Conservation (phyloP, 1,140 invertebrate species). For the Spodoptera frugiperda region DNA sequence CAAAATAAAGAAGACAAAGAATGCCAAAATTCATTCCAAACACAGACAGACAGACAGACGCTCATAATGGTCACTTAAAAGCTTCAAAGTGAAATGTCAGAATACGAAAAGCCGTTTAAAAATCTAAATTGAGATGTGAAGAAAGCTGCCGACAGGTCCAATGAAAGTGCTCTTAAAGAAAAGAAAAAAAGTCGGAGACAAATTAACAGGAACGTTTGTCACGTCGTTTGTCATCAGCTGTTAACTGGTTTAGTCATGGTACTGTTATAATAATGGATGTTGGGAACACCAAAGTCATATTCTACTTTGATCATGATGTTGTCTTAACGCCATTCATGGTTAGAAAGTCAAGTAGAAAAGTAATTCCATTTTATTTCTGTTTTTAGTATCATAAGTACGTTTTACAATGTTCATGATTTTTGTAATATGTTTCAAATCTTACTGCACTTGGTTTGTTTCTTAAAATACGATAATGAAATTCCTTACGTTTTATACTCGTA, state of each 20-base stretch:
- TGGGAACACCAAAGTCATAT: conserved; percentile 3
- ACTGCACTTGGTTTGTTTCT: not conserved
- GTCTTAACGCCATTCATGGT: not conserved
- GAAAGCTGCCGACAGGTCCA: conserved; percentile 57
- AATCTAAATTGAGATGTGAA: conserved; percentile 63
- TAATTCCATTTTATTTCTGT: no score
- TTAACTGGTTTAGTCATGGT: conserved; percentile 43
- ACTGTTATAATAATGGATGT: conserved; percentile 36
- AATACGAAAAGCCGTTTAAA: conserved; percentile 52
- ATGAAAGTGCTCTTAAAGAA: conserved; percentile 55
- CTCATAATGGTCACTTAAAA: conserved; percentile 45
- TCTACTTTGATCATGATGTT: not conserved
- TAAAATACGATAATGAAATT: no score
- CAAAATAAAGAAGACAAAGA: not conserved
- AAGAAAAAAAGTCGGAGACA: conserved; percentile 57
- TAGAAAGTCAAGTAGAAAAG: no score
- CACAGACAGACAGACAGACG: not conserved
- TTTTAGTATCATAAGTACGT: no score
- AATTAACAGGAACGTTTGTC: conserved; percentile 59
- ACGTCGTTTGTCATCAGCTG: conserved; percentile 66
- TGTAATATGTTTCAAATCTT: no score
- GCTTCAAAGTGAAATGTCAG: conserved; percentile 48
- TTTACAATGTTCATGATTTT: no score
- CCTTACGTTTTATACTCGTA: no score
- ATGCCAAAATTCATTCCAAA: conserved; percentile 19